These are phyloP conservation scores for Vanacampus margaritifer DNA, from an alignment of 2,113 vertebrate species.

Conservation along the genomic window DNA sequence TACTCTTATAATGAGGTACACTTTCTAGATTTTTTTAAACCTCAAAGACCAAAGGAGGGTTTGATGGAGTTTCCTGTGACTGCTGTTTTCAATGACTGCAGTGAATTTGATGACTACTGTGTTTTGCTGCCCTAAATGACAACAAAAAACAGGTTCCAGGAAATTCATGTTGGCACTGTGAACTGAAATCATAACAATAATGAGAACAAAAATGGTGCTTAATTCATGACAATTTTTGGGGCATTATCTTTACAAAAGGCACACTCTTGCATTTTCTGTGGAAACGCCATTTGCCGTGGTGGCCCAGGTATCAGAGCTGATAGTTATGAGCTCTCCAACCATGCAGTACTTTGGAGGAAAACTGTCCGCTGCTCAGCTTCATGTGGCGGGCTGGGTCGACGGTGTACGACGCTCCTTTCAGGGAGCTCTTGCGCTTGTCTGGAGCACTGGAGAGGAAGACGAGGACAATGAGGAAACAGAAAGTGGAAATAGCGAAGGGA, in stretches of 20 bases:
- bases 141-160: constrained; percentile 24
- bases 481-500: constrained; percentile 44
- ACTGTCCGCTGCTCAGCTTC: constrained; percentile 82
- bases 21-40: neutral
- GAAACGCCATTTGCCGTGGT: constrained; percentile 42
- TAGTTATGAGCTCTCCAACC: constrained; percentile 30
- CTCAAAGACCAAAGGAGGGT: neutral
- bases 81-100: constrained; percentile 16
- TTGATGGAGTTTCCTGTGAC: neutral
- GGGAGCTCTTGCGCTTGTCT: constrained; percentile 81
- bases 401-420: constrained; percentile 82
- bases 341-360: constrained; percentile 93
- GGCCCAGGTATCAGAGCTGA: constrained; percentile 7
- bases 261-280: constrained; percentile 1
- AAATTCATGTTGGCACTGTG: constrained; percentile 4
- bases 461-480: constrained; percentile 35
- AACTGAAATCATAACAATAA: constrained; percentile 17
- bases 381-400: constrained; percentile 85
- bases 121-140: constrained; percentile 27
- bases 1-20: constrained; percentile 25
- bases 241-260: constrained; percentile 2
- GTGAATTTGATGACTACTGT: constrained; percentile 21
- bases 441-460: constrained; percentile 57
- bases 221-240: neutral
- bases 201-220: constrained; percentile 8